A percentile compares a stretch with the other conserved stretches of the same genome.
These are phyloP conservation scores for Ptychodera flava DNA, from an alignment of 35 echinoderm and acorn worm genomes.

Conservation along the genomic window DNA sequence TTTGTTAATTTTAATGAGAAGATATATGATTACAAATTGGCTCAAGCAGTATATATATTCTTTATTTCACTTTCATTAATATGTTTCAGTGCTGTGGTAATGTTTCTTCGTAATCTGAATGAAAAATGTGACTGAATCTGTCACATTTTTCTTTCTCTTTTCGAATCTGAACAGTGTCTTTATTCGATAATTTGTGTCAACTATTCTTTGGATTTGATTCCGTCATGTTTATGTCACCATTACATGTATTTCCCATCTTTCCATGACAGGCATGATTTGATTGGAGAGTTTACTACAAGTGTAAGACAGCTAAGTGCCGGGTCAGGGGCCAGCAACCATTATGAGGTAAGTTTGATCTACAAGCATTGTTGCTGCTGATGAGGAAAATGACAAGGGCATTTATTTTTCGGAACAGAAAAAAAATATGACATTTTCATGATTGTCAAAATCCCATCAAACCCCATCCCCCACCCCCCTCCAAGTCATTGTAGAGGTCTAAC, in stretches of 20 bases:
- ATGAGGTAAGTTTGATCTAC: conserved; percentile 47
- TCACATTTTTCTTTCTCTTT: neutral
- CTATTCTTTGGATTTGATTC: too few relatives aligned
- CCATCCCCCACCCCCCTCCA: too few relatives aligned
- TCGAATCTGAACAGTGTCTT: too few relatives aligned
- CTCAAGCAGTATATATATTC: neutral
- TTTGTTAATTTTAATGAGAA: neutral
- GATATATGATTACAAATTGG: neutral
- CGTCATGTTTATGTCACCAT: too few relatives aligned
- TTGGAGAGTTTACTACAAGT: conserved; percentile 73
- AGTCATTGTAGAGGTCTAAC: too few relatives aligned
- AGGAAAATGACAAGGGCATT: too few relatives aligned
- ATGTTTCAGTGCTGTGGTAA: neutral
- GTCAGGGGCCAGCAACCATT: conserved; percentile 52
- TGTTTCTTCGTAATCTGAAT: neutral
- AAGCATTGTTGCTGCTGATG: too few relatives aligned
- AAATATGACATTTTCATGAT: too few relatives aligned
- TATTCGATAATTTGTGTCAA: too few relatives aligned
- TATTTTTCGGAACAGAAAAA: too few relatives aligned
- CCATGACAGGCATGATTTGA: conserved; percentile 91
- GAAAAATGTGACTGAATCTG: neutral
- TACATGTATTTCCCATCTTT: too few relatives aligned
- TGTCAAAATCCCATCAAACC: too few relatives aligned
- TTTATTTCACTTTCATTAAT: neutral
- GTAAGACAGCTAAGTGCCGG: conserved; percentile 59